Evolutionary conservation across 1,140 invertebrate species (phyloP), one percentile per base, ranked within the genome.

Genomic region (Tribolium madens): DNA sequence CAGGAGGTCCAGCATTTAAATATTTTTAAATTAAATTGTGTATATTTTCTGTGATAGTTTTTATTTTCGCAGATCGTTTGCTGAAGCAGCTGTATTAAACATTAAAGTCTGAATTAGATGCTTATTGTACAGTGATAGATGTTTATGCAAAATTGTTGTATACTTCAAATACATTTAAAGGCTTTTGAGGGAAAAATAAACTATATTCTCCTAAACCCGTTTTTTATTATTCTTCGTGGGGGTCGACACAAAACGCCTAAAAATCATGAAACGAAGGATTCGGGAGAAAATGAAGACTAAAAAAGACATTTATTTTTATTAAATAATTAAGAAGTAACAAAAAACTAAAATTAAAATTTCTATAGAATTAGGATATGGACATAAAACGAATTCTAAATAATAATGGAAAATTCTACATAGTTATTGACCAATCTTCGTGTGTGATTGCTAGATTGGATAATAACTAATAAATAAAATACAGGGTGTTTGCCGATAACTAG

Each of bases 101-200:
- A 31, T 12, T 64, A 33, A 64, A 64, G 57, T 64, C 57, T 64
- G 57, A 64, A 64, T 64, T 64, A 64, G 26, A 64, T 64, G 57
- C 57, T 64, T 64, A 33, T 52, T 60, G 53, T 60, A 60, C 26
- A 21, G 21, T 26, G 18, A 17, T 64, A 64, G 57, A 33, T 64
- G 26, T 21, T 64, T 57, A 57, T 64, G 57, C 57, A 64, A 26
- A 64, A 7, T 64, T 64, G 57, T 64, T 64, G 57, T 64, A 36
- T 64, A 64, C 57, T 64, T 64, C 21, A 64, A 10, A 64, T 64
- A 64, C 26, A 64, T 31, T 33, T 33, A 64, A 42, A 64, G 57
- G 57, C 57, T 64, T 64, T 36, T 31, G 12, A 33, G 57, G 48
- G 57, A 33, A 64, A 64, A 64, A 64, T 64, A 64, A 64, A 64